A percentile compares a stretch with the other conserved stretches of the same genome.
Evolutionary conservation across 2,113 vertebrate genomes (phyloP).

Genomic region (Neogale vison): DNA sequence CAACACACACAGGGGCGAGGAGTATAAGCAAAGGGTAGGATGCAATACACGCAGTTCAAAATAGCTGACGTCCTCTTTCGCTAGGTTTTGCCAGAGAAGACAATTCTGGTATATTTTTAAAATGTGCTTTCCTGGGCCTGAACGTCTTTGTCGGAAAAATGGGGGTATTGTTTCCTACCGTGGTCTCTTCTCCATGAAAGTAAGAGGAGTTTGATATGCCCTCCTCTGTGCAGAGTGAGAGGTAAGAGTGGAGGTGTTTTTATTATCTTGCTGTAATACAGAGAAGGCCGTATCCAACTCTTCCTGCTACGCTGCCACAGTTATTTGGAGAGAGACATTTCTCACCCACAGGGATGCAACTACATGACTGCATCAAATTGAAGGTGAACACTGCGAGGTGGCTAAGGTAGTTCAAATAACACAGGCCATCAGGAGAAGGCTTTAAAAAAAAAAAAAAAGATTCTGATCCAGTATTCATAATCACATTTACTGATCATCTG

Average conservation of each 20-base stretch:
- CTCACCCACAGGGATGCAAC: constrained; percentile 47
- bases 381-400: constrained; percentile 48
- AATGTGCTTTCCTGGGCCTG: constrained; percentile 3
- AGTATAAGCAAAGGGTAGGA: background rate
- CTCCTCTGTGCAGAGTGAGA: background rate
- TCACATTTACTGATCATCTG: constrained; percentile 54
- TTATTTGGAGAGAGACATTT: constrained; percentile 64
- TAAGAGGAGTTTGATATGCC: constrained; percentile 22
- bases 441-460: no score
- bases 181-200: constrained; percentile 21
- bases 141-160: constrained; percentile 45
- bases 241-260: constrained; percentile 52
- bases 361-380: constrained; percentile 58
- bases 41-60: background rate
- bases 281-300: constrained; percentile 33
- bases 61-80: background rate
- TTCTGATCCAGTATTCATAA: constrained; percentile 53
- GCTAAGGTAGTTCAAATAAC: constrained; percentile 53
- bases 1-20: background rate
- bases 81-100: constrained; percentile 10
- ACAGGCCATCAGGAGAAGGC: constrained; percentile 10
- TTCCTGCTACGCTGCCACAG: background rate
- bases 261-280: constrained; percentile 64
- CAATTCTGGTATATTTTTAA: constrained; percentile 28
- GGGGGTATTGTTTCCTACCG: background rate